A percentile compares a stretch with the other conserved stretches of the same genome.
These are phyloP conservation scores for Polyommatus icarus DNA, from an alignment of 2,888 invertebrate genomes.

Conservation along the genomic window DNA sequence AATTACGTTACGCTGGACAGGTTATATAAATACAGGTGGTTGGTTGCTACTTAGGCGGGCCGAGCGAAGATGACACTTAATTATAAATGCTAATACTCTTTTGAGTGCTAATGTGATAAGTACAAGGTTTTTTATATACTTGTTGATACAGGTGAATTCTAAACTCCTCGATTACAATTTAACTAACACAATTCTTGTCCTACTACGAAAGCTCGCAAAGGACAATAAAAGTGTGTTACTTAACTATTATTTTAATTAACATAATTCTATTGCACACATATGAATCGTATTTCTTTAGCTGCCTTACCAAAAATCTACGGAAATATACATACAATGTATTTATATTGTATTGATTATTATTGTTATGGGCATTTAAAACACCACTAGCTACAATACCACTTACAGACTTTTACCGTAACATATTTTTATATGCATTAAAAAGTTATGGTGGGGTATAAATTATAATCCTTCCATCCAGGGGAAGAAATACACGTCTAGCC, in stretches of 20 bases:
- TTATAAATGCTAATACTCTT: not conserved
- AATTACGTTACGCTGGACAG: not conserved
- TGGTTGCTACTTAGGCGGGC: not conserved
- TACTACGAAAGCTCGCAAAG: no score
- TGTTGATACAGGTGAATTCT: no score
- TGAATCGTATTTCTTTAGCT: not conserved
- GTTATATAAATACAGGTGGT: not conserved
- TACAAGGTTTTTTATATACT: not conserved
- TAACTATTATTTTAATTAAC: no score
- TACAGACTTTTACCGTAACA: not conserved
- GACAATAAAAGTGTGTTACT: no score
- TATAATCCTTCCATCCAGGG: conserved; percentile 51
- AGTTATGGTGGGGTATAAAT: conserved; percentile 18
- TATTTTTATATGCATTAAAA: not conserved
- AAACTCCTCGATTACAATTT: no score
- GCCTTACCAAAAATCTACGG: not conserved
- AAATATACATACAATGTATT: not conserved
- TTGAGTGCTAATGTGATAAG: not conserved
- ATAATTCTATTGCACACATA: no score
- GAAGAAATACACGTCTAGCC: conserved; percentile 67
- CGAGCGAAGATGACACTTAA: not conserved
- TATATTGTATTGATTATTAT: not conserved
- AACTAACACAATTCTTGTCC: no score
- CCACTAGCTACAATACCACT: not conserved
- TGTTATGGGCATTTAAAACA: not conserved